Evolutionary conservation across 2,797 vertebrate genomes (phyloP).

Genomic region (Coluber constrictor): DNA sequence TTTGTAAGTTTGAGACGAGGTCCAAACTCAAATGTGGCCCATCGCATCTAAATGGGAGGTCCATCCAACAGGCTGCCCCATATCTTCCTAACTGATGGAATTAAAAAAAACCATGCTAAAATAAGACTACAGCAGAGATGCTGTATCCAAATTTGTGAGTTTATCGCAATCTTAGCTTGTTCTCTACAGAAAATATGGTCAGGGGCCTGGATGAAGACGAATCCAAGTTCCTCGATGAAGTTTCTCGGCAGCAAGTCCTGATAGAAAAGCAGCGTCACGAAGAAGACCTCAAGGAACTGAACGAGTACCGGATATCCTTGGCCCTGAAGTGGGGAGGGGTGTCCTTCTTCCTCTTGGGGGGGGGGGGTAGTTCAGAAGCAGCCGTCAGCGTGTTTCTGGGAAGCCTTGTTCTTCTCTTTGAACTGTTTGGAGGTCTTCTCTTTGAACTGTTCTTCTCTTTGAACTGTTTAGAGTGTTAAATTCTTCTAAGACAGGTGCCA

Average conservation of each 20-base stretch:
- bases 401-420: not conserved
- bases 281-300: slow-evolving; percentile 88
- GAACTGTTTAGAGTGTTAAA: not conserved
- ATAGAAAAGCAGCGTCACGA: slow-evolving; percentile 93
- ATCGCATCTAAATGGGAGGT: no score
- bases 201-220: slow-evolving; percentile 96
- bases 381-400: no score
- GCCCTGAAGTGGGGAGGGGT: not conserved
- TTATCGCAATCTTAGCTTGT: slow-evolving; percentile 37
- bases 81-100: not conserved
- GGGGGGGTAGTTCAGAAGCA: no score
- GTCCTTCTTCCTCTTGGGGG: not conserved
- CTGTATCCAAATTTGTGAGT: not conserved
- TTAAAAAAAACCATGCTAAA: not conserved
- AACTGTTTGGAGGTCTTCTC: no score
- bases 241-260: slow-evolving; percentile 91
- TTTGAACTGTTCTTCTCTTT: no score
- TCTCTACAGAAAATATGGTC: slow-evolving; percentile 93
- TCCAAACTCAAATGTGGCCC: not conserved
- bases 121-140: not conserved
- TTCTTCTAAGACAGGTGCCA: not conserved
- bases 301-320: slow-evolving; percentile 99
- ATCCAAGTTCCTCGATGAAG: slow-evolving; percentile 92
- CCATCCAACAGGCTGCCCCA: not conserved
- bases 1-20: not conserved